phyloP scores from a whole-genome alignment of 2,888 invertebrate genomes.

The Phyllotreta striolata region DNA sequence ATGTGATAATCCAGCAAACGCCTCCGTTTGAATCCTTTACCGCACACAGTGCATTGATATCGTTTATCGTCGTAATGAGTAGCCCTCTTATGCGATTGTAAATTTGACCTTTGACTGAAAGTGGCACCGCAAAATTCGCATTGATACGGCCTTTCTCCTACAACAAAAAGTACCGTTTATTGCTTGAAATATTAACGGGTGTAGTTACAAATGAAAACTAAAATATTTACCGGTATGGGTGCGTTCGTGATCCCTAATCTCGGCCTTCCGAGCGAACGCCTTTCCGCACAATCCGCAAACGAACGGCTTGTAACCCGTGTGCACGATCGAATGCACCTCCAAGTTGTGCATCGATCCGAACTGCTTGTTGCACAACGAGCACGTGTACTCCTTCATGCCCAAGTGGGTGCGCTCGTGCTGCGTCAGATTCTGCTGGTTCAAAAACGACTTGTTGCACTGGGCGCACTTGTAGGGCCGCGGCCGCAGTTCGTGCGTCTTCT shows the following conservation, averaged over 20 bases:
- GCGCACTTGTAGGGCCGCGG: constrained; percentile 75
- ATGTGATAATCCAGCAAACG: constrained; percentile 82
- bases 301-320: constrained; percentile 77
- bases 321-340: constrained; percentile 78
- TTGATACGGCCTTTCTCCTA: constrained; percentile 78
- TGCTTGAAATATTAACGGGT: too few species aligned
- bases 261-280: constrained; percentile 78
- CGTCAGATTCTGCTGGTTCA: constrained; percentile 77
- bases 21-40: constrained; percentile 76
- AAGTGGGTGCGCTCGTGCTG: constrained; percentile 80
- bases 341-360: constrained; percentile 80
- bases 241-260: constrained; percentile 81
- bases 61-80: constrained; percentile 81
- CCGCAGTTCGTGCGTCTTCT: constrained; percentile 75
- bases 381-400: constrained; percentile 74
- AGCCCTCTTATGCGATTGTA: constrained; percentile 80
- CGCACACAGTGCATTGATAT: constrained; percentile 65
- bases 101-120: constrained; percentile 83
- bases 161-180: not conserved
- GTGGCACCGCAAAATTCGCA: constrained; percentile 81
- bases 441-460: constrained; percentile 75
- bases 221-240: constrained; percentile 74
- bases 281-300: constrained; percentile 76
- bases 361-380: constrained; percentile 76
- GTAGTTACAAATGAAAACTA: not conserved